Conservation (phyloP, 2,888 invertebrate species). For the Torymus auratus region DNA sequence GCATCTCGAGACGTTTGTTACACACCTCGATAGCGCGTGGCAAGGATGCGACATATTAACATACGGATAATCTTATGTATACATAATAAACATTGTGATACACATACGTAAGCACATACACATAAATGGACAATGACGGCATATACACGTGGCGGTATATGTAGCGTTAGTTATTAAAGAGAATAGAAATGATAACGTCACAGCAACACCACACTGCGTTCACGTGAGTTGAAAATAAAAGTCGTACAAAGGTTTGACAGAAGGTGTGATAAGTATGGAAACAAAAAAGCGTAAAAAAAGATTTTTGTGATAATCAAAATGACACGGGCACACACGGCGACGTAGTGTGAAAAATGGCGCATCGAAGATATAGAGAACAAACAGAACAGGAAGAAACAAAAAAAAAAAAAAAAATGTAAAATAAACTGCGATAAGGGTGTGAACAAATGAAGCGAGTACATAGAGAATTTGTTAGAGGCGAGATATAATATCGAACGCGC, state of each 20-base stretch:
- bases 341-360: slow-evolving; percentile 54
- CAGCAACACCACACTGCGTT: slow-evolving; percentile 74
- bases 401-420: slow-evolving; percentile 18
- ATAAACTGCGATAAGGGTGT: slow-evolving; percentile 21
- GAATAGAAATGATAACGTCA: slow-evolving; percentile 64
- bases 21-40: slow-evolving; percentile 17
- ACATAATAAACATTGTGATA: slow-evolving; percentile 58
- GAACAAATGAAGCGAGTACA: slow-evolving; percentile 56
- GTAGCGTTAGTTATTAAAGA: slow-evolving; percentile 63
- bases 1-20: slow-evolving; percentile 11
- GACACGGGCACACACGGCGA: slow-evolving; percentile 23
- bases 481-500: slow-evolving; percentile 39
- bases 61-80: slow-evolving; percentile 37
- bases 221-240: slow-evolving; percentile 58
- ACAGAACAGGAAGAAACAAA: slow-evolving; percentile 16
- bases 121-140: slow-evolving; percentile 63
- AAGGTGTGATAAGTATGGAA: slow-evolving; percentile 36
- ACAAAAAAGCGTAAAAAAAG: slow-evolving; percentile 59
- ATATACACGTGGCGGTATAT: slow-evolving; percentile 64
- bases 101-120: slow-evolving; percentile 63
- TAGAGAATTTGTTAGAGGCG: slow-evolving; percentile 32
- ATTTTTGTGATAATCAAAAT: slow-evolving; percentile 3
- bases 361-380: slow-evolving; percentile 2
- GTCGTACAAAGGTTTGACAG: slow-evolving; percentile 7
- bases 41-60: slow-evolving; percentile 28